phyloP scores from a whole-genome alignment of 2,888 invertebrate genomes.

The Zygogramma bicolorata region DNA sequence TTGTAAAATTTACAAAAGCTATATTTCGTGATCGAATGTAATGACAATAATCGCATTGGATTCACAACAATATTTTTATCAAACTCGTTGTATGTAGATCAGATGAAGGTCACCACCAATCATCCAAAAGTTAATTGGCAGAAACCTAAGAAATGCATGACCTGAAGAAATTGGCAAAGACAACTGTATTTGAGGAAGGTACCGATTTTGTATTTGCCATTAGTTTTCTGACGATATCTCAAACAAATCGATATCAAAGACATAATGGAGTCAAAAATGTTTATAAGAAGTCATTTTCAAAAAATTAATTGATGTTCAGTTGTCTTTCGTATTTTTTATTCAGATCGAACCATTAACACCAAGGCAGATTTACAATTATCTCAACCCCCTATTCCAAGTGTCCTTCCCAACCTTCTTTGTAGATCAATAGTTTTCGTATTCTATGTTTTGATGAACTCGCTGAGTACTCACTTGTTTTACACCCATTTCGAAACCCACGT shows the following conservation, averaged over 20 bases:
- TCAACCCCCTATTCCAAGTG: not conserved
- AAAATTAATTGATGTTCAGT: slow-evolving; percentile 23
- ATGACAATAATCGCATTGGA: no score
- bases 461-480: not conserved
- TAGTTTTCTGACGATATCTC: no score
- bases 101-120: not conserved
- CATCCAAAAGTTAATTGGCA: not conserved
- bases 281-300: no score
- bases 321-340: slow-evolving; percentile 12
- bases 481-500: no score
- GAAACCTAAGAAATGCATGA: not conserved
- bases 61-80: no score
- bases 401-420: not conserved
- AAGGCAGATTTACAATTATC: slow-evolving; percentile 51
- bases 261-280: no score
- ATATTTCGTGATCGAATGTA: no score
- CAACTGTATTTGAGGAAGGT: not conserved
- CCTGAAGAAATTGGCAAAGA: not conserved
- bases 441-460: not conserved
- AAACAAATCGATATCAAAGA: no score
- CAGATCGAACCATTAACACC: slow-evolving; percentile 48
- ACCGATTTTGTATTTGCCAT: not conserved
- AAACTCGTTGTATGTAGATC: no score
- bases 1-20: no score
- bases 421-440: not conserved